Evolutionary conservation across 1,140 invertebrate species (phyloP), one percentile per base, ranked within the genome.

Genomic region (Nasonia longicornis): DNA sequence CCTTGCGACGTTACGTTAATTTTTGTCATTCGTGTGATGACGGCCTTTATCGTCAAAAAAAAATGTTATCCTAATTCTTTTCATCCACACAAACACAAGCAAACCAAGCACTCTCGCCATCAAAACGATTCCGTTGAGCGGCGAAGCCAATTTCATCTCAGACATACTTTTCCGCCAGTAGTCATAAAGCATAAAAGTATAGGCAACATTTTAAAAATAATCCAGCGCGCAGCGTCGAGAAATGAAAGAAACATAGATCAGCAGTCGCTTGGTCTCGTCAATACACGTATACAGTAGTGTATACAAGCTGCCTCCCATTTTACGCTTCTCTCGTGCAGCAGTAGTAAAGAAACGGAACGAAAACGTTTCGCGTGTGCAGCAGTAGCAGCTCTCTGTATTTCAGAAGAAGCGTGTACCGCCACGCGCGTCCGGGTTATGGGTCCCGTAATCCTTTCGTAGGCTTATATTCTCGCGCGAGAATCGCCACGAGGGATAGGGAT

Each of bases 321-420:
- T 87, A 88, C 85, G 87, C 88, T 87, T 83, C 83, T 83, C 83
- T 81, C 85, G 81, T 58, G 52, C 52, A 58, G 52, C 52, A 58
- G 85, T 26, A 86, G 86, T 86, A 86, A 87, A 87, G 89, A 86
- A 90, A 89, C 87, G 89, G 89, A 89, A 89, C 88, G 87, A 88
- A 87, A 88, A 84, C 84, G 86, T 88, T 85, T 84, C 86, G 83
- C 85, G 85, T 86, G 85, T 86, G 84, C 84, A 85, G 64, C 64
- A n/a, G 20, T 2, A 83, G 6, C 64, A n/a, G 58, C 38, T 35
- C 75, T 20, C 26, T 38, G 11, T 42, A 42, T 66, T 80, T 74
- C 14, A 74, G 63, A 79, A 72, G 8, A 42, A 42, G 69, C 45
- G 48, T 14, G 20, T 67, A 26, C 10, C 4, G 26, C 48, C 26